Evolutionary conservation across 2,797 vertebrate species (phyloP).

Genomic region (Pangasius macronema): DNA sequence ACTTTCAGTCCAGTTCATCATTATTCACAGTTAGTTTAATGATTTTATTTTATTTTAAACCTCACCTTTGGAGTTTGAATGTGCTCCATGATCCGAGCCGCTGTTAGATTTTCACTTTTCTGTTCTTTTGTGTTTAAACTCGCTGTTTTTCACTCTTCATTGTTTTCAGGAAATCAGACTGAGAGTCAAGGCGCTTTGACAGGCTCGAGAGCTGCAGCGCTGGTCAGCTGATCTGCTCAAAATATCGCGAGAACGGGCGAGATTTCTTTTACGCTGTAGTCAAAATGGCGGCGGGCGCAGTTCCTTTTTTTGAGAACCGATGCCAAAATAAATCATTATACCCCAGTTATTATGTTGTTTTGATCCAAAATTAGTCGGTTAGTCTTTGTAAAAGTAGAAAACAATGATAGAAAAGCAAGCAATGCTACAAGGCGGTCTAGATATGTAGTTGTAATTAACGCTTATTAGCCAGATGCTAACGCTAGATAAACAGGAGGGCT

Average conservation of each 20-base stretch:
- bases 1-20: neutral
- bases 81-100: neutral
- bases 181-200: neutral
- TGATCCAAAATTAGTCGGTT: neutral
- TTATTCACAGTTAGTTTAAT: neutral
- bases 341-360: neutral
- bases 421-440: neutral
- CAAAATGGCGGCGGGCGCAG: neutral
- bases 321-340: neutral
- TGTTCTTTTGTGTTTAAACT: neutral
- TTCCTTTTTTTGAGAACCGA: neutral
- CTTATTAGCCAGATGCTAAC: conserved; percentile 3
- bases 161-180: neutral
- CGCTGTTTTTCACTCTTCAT: neutral
- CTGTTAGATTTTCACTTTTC: neutral
- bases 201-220: neutral
- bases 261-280: neutral
- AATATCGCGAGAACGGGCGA: neutral
- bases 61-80: conserved; percentile 10
- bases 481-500: neutral
- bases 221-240: neutral
- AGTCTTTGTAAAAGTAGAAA: neutral
- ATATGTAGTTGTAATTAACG: neutral
- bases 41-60: neutral
- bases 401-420: neutral